Percentiles rank a stretch among this genome's conserved stretches.
Evolutionary conservation across 1,140 invertebrate species (phyloP).

Genomic region (Copidosoma floridanum): DNA sequence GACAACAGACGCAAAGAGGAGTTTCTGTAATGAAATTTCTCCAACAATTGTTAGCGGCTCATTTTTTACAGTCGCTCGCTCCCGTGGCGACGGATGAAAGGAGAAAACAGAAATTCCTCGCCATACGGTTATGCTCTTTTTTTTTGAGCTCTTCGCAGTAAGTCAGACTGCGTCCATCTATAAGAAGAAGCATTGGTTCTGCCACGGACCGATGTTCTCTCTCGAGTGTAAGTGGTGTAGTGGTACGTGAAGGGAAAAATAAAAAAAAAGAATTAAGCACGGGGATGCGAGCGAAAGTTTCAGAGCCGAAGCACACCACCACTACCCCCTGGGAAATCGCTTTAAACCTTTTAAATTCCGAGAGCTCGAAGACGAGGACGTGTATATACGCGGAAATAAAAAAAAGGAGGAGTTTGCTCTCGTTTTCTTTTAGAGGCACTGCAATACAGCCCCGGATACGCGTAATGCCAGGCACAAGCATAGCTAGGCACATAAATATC

Average conservation of each 20-base stretch:
- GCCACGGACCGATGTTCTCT: too few relatives aligned
- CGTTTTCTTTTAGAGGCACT: too few relatives aligned
- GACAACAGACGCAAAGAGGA: too few relatives aligned
- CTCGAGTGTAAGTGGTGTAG: too few relatives aligned
- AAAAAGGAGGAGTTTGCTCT: slow-evolving; percentile 7
- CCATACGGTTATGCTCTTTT: too few relatives aligned
- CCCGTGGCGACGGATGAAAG: neutral
- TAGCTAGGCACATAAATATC: slow-evolving; percentile 49
- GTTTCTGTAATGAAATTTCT: slow-evolving; percentile 28
- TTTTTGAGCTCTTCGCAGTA: slow-evolving; percentile 35
- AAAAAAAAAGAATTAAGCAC: slow-evolving; percentile 2
- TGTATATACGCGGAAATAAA: slow-evolving; percentile 10
- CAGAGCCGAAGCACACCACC: slow-evolving; percentile 34
- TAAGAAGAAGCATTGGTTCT: too few relatives aligned
- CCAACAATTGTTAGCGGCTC: slow-evolving; percentile 26
- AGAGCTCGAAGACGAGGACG: slow-evolving; percentile 3
- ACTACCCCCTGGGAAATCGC: slow-evolving; percentile 54
- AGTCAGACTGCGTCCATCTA: slow-evolving; percentile 23
- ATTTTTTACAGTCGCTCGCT: slow-evolving; percentile 23
- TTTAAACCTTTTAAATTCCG: slow-evolving; percentile 57
- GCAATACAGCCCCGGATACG: too few relatives aligned
- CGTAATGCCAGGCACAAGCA: too few relatives aligned
- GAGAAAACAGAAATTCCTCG: neutral
- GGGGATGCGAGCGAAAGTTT: slow-evolving; percentile 34
- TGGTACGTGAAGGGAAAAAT: too few relatives aligned